Conservation (phyloP, 2,113 vertebrate species). For the Gymnobelideus leadbeateri region DNA sequence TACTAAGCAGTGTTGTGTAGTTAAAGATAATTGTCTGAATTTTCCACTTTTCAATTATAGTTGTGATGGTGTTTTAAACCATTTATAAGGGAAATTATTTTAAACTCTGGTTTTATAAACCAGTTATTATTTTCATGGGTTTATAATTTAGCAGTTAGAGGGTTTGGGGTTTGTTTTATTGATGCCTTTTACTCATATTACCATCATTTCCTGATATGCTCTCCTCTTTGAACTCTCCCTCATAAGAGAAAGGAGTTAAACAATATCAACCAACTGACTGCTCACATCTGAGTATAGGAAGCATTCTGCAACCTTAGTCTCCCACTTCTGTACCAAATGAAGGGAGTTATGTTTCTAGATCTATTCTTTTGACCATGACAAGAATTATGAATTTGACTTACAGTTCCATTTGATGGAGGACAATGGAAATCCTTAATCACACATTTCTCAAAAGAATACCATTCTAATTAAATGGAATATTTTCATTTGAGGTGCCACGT, state of each 20-base stretch:
- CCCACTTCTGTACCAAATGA: not conserved
- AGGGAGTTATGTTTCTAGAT: not conserved
- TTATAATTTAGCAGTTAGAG: conserved; percentile 18
- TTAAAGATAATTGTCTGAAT: conserved; percentile 21
- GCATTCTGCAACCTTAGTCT: not conserved
- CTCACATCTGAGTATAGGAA: not conserved
- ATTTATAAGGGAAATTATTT: conserved; percentile 21
- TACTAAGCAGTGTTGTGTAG: conserved; percentile 11
- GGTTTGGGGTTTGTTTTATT: not conserved
- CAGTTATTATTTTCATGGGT: not conserved
- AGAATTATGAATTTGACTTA: not conserved
- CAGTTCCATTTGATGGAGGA: not conserved
- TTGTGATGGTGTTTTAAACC: not conserved
- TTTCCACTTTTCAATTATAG: conserved; percentile 37
- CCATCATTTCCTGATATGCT: not conserved
- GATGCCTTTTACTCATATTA: not conserved
- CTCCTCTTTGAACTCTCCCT: not conserved
- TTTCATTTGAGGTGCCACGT: not conserved
- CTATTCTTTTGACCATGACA: not conserved
- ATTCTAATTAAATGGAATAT: not conserved
- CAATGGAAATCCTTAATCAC: not conserved
- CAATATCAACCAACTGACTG: not conserved
- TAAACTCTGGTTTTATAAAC: conserved; percentile 25
- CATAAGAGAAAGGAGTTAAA: not conserved
- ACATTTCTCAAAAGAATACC: not conserved